Conservation (phyloP, 2,888 invertebrate species). For the Rambutsinella grinnellia region DNA sequence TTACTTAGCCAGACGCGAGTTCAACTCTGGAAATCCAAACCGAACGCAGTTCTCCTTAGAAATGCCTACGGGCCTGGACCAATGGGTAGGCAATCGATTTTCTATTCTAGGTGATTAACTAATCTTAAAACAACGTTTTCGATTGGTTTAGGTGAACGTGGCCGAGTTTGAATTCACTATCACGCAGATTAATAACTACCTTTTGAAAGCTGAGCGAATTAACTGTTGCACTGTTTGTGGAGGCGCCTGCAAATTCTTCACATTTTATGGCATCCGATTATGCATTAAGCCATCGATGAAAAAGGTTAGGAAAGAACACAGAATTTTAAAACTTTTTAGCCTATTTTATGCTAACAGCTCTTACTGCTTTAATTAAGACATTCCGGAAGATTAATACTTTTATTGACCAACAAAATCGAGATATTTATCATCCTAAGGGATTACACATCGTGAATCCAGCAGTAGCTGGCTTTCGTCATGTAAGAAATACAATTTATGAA, state of each 20-base stretch:
- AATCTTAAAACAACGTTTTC: neutral
- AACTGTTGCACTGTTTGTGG: conserved; percentile 26
- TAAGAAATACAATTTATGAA: neutral
- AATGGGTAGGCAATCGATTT: conserved; percentile 46
- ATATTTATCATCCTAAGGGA: conserved; percentile 34
- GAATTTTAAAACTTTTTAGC: too few relatives aligned
- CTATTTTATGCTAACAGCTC: too few relatives aligned
- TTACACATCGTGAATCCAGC: conserved; percentile 42
- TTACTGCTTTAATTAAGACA: conserved; percentile 22
- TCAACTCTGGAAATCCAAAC: conserved; percentile 20
- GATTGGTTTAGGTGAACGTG: conserved; percentile 25
- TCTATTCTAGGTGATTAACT: neutral
- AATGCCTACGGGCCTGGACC: conserved; percentile 27
- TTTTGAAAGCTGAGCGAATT: conserved; percentile 21
- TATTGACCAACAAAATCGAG: conserved; percentile 29
- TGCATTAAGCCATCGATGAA: conserved; percentile 19
- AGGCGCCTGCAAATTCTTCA: conserved; percentile 28
- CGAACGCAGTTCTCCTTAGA: conserved; percentile 14
- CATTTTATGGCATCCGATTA: conserved; percentile 18
- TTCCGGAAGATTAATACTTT: conserved; percentile 20
- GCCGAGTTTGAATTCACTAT: conserved; percentile 39
- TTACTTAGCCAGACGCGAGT: conserved; percentile 29
- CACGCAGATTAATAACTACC: conserved; percentile 22
- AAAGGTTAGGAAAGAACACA: conserved; percentile 2
- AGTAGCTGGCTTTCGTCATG: conserved; percentile 32